These are phyloP conservation scores for Sphaeridia pumilis DNA, from an alignment of 2,888 invertebrate species.

Conservation along the genomic window DNA sequence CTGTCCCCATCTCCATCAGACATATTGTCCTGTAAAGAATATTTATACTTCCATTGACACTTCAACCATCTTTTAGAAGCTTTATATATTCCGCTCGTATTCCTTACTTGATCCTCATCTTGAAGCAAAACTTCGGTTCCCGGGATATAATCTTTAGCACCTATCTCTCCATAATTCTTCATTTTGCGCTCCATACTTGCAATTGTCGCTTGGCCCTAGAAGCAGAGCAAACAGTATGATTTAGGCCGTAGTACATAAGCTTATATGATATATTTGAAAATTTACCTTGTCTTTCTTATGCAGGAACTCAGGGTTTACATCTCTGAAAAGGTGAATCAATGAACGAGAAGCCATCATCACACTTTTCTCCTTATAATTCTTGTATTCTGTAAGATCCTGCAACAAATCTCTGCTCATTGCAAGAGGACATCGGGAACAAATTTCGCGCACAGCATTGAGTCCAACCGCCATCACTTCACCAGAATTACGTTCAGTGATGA, in stretches of 20 bases:
- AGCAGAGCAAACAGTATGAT: not conserved
- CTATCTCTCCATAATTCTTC: constrained; percentile 70
- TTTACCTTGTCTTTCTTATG: constrained; percentile 65
- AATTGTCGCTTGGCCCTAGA: constrained; percentile 72
- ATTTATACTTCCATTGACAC: no score
- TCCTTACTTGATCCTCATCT: not conserved
- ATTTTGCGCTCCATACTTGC: constrained; percentile 59
- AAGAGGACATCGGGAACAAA: constrained; percentile 84
- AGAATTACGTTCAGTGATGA: constrained; percentile 93
- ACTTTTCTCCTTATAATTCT: constrained; percentile 77
- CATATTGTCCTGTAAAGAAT: constrained; percentile 30
- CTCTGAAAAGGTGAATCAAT: constrained; percentile 65
- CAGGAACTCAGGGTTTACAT: constrained; percentile 65
- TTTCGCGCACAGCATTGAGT: constrained; percentile 86
- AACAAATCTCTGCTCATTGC: constrained; percentile 85
- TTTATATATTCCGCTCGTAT: not conserved
- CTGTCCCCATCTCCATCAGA: constrained; percentile 29
- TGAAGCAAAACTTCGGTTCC: constrained; percentile 68
- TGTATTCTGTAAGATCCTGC: constrained; percentile 81
- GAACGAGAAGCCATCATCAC: constrained; percentile 93
- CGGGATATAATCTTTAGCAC: constrained; percentile 67
- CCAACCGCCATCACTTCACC: constrained; percentile 97
- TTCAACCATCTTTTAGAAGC: not conserved
- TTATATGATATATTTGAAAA: constrained; percentile 1
- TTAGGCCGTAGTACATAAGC: not conserved